Percentiles rank a stretch among this genome's conserved stretches.
Evolutionary conservation across 2,797 vertebrate genomes (phyloP).

Genomic region (Paguma larvata): DNA sequence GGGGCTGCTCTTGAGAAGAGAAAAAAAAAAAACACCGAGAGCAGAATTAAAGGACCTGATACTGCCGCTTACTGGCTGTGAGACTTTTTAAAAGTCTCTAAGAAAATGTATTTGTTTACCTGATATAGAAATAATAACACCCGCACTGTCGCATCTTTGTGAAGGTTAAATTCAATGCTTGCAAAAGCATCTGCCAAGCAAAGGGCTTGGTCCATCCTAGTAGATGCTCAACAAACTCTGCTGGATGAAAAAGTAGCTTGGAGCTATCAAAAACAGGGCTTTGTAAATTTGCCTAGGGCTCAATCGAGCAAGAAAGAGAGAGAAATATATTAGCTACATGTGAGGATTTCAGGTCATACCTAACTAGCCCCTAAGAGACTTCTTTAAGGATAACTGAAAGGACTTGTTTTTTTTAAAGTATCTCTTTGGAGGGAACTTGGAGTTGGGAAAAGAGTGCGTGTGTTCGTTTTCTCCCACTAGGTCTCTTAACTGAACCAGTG

Average conservation of each 20-base stretch:
- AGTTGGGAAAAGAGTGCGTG: not conserved
- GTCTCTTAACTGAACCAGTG: slow-evolving; percentile 58
- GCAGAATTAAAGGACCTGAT: not conserved
- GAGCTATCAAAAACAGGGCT: not conserved
- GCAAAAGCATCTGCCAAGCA: not conserved
- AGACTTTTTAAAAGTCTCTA: not conserved
- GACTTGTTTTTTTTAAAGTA: not conserved
- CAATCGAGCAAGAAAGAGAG: not conserved
- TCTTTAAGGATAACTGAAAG: slow-evolving; percentile 34
- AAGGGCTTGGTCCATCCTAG: not conserved
- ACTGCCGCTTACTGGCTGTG: not conserved
- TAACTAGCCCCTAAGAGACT: not conserved
- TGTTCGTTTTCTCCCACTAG: not conserved
- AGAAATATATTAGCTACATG: slow-evolving; percentile 17
- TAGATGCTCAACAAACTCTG: not conserved
- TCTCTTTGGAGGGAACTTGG: slow-evolving; percentile 16
- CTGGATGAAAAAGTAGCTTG: not conserved
- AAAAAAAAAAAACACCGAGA: not conserved
- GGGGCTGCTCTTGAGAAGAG: not conserved
- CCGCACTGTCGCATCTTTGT: not conserved
- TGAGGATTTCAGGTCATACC: slow-evolving; percentile 4
- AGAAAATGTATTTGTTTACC: not conserved
- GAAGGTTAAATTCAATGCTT: not conserved
- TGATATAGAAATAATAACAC: not conserved
- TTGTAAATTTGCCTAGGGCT: slow-evolving; percentile 7